phyloP scores from a whole-genome alignment of 2,797 vertebrate genomes.

The Luscinia megarhynchos region DNA sequence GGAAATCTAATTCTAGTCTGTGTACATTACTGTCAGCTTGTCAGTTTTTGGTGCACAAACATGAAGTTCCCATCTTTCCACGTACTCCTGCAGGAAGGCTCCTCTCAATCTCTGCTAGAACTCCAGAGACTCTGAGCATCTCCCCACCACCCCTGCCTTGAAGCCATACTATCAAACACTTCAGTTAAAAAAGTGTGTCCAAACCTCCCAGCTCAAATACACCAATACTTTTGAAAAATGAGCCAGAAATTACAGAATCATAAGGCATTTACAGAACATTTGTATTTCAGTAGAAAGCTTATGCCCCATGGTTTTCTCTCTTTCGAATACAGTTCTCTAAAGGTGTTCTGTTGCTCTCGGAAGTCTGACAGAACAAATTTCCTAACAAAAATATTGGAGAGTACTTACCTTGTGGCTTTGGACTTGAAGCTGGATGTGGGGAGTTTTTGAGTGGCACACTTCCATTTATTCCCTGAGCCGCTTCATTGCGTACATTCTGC shows the following conservation, averaged over 20 bases:
- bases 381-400: not conserved
- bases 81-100: not conserved
- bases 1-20: not conserved
- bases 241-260: not conserved
- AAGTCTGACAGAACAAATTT: not conserved
- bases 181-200: not conserved
- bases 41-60: not conserved
- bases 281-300: not conserved
- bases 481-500: conserved; percentile 61
- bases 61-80: not conserved
- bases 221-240: not conserved
- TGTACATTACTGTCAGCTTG: not conserved
- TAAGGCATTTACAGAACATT: not conserved
- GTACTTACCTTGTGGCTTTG: conserved; percentile 81
- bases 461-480: conserved; percentile 83
- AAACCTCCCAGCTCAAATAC: not conserved
- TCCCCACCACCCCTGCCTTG: not conserved
- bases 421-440: conserved; percentile 64
- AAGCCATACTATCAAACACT: not conserved
- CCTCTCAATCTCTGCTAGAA: not conserved
- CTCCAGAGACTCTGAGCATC: not conserved
- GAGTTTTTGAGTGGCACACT: conserved; percentile 69
- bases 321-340: not conserved
- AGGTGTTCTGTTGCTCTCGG: not conserved
- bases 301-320: not conserved